Conservation (phyloP, 2,888 invertebrate species). For the Pachymerium ferrugineum region DNA sequence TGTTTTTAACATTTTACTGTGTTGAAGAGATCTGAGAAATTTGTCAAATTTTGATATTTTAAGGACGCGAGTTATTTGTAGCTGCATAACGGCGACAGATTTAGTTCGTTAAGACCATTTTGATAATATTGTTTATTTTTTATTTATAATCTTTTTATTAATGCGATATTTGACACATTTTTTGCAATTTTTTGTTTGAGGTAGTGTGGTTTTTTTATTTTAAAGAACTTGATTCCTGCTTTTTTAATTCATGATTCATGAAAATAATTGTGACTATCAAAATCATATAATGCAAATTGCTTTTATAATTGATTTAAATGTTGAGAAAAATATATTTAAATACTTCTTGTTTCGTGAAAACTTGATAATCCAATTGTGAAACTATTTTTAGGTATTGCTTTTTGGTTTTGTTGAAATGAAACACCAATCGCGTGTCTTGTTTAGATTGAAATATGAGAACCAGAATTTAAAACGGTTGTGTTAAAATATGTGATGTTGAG, state of each 20-base stretch:
- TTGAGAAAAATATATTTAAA: background rate
- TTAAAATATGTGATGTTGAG: no score
- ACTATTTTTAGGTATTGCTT: no score
- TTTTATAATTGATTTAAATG: background rate
- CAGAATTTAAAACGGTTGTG: no score
- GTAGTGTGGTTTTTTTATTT: background rate
- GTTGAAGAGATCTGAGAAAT: background rate
- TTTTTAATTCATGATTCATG: no score
- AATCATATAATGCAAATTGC: background rate
- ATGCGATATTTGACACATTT: background rate
- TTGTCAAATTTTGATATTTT: background rate
- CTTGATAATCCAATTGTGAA: no score
- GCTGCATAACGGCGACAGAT: background rate
- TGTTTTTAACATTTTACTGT: no score
- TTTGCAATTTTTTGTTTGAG: background rate
- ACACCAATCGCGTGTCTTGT: no score
- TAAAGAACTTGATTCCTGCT: background rate
- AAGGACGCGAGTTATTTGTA: background rate
- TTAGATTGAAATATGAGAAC: no score
- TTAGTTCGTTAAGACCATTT: background rate
- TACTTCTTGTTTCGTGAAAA: background rate
- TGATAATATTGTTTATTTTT: background rate
- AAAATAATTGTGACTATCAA: background rate
- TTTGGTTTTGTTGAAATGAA: no score
- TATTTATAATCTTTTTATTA: background rate